Conservation (phyloP, 2,888 invertebrate genomes). For the Lacanobia oleracea region DNA sequence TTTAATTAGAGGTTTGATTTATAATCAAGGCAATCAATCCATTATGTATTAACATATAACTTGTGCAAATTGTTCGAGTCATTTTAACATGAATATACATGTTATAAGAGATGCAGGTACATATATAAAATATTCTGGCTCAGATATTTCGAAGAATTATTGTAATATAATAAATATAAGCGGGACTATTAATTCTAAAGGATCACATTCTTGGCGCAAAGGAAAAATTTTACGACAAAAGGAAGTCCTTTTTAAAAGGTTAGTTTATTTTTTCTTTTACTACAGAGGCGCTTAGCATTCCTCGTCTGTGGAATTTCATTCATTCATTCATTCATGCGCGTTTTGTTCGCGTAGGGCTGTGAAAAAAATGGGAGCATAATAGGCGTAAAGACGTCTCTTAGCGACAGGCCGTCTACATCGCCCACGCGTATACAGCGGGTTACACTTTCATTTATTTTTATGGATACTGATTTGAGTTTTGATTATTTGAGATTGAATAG, state of each 20-base stretch:
- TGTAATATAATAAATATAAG: conserved; percentile 49
- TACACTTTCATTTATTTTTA: conserved; percentile 31
- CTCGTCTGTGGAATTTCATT: conserved; percentile 85
- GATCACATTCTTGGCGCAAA: conserved; percentile 72
- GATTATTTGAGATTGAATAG: too few species aligned
- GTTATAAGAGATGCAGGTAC: conserved; percentile 15
- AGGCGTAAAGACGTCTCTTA: conserved; percentile 78
- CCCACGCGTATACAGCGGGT: conserved; percentile 76
- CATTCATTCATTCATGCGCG: conserved; percentile 79
- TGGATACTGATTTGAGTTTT: not conserved
- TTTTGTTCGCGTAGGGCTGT: conserved; percentile 79
- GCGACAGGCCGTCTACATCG: conserved; percentile 86
- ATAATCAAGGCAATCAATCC: conserved; percentile 61
- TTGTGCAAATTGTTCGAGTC: conserved; percentile 50
- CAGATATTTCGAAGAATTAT: conserved; percentile 32
- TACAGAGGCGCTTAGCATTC: conserved; percentile 82
- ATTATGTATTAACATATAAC: conserved; percentile 59
- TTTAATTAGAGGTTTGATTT: conserved; percentile 64
- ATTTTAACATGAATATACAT: conserved; percentile 55
- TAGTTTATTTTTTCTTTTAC: conserved; percentile 75
- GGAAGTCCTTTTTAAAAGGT: conserved; percentile 80
- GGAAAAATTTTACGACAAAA: conserved; percentile 73
- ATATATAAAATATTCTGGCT: not conserved
- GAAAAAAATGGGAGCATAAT: conserved; percentile 74
- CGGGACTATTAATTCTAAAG: conserved; percentile 52